Evolutionary conservation across 2,797 vertebrate genomes (phyloP).

Genomic region (Adelosebastes latens): DNA sequence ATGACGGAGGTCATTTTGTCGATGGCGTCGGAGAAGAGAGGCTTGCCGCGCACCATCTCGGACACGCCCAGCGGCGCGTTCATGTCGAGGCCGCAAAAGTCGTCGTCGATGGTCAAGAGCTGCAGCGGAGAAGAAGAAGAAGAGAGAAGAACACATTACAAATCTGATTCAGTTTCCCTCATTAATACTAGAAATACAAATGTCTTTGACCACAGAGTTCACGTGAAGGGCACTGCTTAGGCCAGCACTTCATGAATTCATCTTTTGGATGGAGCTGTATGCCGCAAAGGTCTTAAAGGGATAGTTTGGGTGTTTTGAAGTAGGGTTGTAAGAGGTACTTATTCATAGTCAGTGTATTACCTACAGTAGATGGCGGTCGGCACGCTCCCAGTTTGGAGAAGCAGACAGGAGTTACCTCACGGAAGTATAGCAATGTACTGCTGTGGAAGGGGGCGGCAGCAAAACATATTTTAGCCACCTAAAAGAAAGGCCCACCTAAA

Average conservation of each 20-base stretch:
- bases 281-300: not conserved
- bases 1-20: conserved; percentile 98
- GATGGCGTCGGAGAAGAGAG: conserved; percentile 91
- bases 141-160: not conserved
- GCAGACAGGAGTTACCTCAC: too few species aligned
- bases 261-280: not conserved
- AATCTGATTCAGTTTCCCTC: not conserved
- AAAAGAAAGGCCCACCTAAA: too few species aligned
- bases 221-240: not conserved
- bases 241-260: not conserved
- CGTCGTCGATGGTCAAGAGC: conserved; percentile 98
- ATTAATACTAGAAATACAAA: not conserved
- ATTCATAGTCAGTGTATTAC: too few species aligned
- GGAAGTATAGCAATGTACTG: too few species aligned
- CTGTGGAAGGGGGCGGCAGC: too few species aligned
- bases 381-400: too few species aligned
- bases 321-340: too few species aligned
- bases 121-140: conserved; percentile 57
- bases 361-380: too few species aligned
- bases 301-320: too few species aligned
- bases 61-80: conserved; percentile 97
- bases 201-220: not conserved
- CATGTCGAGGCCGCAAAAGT: conserved; percentile 99
- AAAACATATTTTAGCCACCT: too few species aligned
- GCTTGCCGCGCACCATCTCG: conserved; percentile 93